Evolutionary conservation across 2,113 vertebrate genomes (phyloP).

Genomic region (human): GRCh38 chr21:23210501-23211000

Average conservation of each 20-base stretch:
- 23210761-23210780: neutral
- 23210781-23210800: neutral
- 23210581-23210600: neutral
- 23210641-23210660: neutral
- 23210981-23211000: neutral
- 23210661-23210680: neutral
- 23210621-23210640: neutral
- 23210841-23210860: neutral
- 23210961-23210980: neutral
- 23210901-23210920: neutral
- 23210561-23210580: neutral
- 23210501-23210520: slow-evolving; percentile 53
- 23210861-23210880: neutral
- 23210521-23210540: slow-evolving; percentile 53
- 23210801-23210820: neutral
- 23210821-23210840: neutral
- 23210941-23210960: neutral
- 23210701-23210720: neutral
- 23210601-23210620: neutral
- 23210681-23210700: neutral
- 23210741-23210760: neutral
- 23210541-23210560: slow-evolving; percentile 62
- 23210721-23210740: neutral
- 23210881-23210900: neutral
- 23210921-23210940: neutral